These are phyloP conservation scores for Pocota personata DNA, from an alignment of 2,888 invertebrate genomes.

Conservation along the genomic window DNA sequence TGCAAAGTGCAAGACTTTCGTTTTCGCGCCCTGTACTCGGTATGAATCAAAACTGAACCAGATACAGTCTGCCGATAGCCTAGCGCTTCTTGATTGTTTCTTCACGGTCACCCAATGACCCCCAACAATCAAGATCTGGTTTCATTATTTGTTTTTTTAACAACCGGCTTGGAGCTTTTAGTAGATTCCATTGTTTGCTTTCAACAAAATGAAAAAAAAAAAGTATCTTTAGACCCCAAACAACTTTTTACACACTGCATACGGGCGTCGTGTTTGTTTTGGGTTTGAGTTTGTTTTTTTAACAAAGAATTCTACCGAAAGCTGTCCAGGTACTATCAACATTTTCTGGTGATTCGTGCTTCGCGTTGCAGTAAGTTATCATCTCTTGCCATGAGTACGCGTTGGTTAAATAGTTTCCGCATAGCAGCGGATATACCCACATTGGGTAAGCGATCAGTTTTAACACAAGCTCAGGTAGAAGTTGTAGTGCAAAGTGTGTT, in stretches of 20 bases:
- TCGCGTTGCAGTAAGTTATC: constrained; percentile 13
- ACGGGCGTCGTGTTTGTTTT: neutral
- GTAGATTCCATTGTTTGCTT: neutral
- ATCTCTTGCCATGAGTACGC: constrained; percentile 28
- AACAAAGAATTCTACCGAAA: neutral
- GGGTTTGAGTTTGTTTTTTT: neutral
- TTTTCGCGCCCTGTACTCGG: neutral
- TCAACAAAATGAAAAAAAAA: neutral
- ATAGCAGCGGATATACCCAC: neutral
- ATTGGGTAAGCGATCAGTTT: constrained; percentile 15
- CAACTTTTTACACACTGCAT: no score
- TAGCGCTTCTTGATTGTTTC: neutral
- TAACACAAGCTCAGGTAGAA: constrained; percentile 38
- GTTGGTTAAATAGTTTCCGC: constrained; percentile 37
- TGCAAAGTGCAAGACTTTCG: neutral
- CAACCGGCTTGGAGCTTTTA: neutral
- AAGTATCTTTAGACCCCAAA: no score
- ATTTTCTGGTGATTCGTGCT: neutral
- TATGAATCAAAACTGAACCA: neutral
- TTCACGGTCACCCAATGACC: constrained; percentile 1
- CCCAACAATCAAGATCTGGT: neutral
- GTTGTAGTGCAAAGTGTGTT: neutral
- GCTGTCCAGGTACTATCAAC: neutral
- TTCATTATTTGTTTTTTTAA: neutral
- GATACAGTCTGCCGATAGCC: neutral